Conservation (phyloP, 2,888 invertebrate genomes). For the Tetragnatha montana region DNA sequence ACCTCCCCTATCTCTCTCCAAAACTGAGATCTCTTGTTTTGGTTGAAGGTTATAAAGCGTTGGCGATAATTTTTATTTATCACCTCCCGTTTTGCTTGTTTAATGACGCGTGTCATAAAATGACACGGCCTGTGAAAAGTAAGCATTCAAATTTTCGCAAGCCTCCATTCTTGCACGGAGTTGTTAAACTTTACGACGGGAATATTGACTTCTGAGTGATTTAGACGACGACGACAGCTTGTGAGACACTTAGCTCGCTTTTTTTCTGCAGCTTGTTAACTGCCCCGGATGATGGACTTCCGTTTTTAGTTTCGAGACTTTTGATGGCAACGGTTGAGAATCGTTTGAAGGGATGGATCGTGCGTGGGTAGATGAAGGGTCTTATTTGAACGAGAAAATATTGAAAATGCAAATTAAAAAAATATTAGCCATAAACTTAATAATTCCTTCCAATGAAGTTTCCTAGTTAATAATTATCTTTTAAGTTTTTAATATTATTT, state of each 20-base stretch:
- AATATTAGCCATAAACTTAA: no score
- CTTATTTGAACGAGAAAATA: no score
- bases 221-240: constrained; percentile 46
- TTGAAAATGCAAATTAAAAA: no score
- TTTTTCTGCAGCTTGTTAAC: neutral
- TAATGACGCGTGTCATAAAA: constrained; percentile 62
- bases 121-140: constrained; percentile 49
- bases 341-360: no score
- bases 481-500: no score
- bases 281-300: neutral
- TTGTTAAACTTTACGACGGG: constrained; percentile 58
- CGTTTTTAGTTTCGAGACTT: neutral
- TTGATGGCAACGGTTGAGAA: neutral
- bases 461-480: no score
- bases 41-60: constrained; percentile 40
- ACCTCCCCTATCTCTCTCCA: neutral
- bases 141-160: constrained; percentile 57
- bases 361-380: no score
- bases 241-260: constrained; percentile 17
- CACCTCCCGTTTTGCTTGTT: constrained; percentile 49
- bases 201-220: constrained; percentile 58
- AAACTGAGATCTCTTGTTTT: constrained; percentile 15
- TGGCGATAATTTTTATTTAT: constrained; percentile 61
- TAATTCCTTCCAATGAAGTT: no score
- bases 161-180: constrained; percentile 23